phyloP scores from a whole-genome alignment of 2,113 vertebrate species.

The Myotis davidii region DNA sequence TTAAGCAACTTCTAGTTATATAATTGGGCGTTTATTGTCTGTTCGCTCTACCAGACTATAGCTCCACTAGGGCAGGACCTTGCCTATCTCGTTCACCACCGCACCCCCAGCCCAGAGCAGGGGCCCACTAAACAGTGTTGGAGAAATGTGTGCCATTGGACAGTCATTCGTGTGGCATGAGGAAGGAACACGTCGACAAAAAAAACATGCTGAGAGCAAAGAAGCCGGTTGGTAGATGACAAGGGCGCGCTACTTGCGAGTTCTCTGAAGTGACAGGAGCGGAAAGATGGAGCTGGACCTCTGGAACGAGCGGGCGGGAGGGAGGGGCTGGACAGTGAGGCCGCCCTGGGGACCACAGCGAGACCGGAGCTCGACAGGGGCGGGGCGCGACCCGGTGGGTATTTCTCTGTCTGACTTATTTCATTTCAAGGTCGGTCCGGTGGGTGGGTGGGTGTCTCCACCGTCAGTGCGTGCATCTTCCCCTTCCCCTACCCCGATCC shows the following conservation, averaged over 20 bases:
- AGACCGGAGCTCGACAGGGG: fast-evolving
- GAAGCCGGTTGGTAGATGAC: not conserved
- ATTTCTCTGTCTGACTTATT: too few relatives aligned
- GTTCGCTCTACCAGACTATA: not conserved
- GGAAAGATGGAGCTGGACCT: not conserved
- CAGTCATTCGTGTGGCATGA: not conserved
- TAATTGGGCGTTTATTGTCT: not conserved
- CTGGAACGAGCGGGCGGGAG: not conserved
- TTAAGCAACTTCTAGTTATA: not conserved
- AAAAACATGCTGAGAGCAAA: not conserved
- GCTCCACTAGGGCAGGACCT: not conserved
- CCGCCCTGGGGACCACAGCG: not conserved
- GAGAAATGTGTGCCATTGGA: not conserved
- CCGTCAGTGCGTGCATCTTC: conserved; percentile 16
- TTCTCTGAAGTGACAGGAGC: not conserved
- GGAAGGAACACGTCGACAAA: not conserved
- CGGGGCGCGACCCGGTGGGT: fast-evolving
- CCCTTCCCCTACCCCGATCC: not conserved
- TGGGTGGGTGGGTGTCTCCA: conserved; percentile 58
- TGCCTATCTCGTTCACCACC: not conserved
- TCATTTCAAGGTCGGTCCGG: conserved; percentile 69
- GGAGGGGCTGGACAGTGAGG: fast-evolving
- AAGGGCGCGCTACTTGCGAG: not conserved
- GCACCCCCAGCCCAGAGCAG: not conserved
- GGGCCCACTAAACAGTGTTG: not conserved